These are phyloP conservation scores for Ophion costatus DNA, from an alignment of 2,888 invertebrate genomes.

Conservation along the genomic window DNA sequence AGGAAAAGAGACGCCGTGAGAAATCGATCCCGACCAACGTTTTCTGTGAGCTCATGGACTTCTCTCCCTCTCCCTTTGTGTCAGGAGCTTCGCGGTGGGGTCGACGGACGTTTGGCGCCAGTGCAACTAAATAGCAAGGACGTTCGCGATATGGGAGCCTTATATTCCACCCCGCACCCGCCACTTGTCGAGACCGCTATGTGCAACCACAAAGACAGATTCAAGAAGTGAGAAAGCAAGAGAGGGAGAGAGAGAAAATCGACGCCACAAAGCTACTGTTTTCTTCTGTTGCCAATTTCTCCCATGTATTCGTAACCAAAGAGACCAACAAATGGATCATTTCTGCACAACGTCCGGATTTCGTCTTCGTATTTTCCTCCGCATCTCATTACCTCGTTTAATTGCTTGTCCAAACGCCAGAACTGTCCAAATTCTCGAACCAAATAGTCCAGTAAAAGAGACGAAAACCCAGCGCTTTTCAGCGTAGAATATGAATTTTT, in stretches of 20 bases:
- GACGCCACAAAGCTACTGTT: conserved; percentile 11
- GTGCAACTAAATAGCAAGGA: conserved; percentile 66
- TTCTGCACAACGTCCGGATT: too few relatives aligned
- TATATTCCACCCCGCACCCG: conserved; percentile 13
- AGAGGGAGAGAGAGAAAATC: conserved; percentile 16
- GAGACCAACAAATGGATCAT: too few relatives aligned
- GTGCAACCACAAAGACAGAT: conserved; percentile 37
- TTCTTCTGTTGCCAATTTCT: too few relatives aligned
- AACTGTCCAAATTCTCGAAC: too few relatives aligned
- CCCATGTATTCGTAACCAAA: too few relatives aligned
- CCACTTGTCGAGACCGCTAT: conserved; percentile 48
- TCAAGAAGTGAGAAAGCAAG: conserved; percentile 8
- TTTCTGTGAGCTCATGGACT: conserved; percentile 37
- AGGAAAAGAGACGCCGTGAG: conserved; percentile 56
- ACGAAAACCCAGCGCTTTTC: too few relatives aligned
- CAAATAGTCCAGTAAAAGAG: too few relatives aligned
- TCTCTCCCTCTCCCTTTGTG: conserved; percentile 24
- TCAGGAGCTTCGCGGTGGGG: conserved; percentile 41
- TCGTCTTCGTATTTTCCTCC: too few relatives aligned
- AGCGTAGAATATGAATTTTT: too few relatives aligned
- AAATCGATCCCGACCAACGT: conserved; percentile 63
- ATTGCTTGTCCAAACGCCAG: too few relatives aligned
- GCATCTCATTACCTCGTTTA: too few relatives aligned
- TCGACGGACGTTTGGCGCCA: conserved; percentile 67
- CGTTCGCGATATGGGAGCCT: conserved; percentile 49